Evolutionary conservation across 1,140 invertebrate species (phyloP).

Genomic region (Panagrolaimus sp.): DNA sequence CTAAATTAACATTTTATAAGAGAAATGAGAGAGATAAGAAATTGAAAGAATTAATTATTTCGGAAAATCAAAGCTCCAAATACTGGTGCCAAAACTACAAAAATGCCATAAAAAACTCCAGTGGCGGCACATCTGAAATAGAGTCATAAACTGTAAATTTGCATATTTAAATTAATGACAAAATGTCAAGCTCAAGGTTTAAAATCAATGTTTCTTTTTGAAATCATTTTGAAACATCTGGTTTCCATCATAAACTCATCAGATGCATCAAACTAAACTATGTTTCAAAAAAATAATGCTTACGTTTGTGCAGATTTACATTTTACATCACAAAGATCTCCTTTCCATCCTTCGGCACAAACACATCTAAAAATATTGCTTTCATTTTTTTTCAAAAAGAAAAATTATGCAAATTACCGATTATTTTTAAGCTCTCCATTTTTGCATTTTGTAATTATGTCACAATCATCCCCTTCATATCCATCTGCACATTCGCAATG

Average conservation of each 20-base stretch:
- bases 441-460: slow-evolving; percentile 11
- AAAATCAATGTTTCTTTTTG: too few species aligned
- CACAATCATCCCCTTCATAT: slow-evolving; percentile 3
- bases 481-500: slow-evolving; percentile 12
- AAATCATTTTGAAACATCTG: too few species aligned
- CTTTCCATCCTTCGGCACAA: slow-evolving; percentile 11
- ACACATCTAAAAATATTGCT: slow-evolving; percentile 5
- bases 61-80: background rate
- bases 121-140: slow-evolving; percentile 8
- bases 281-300: background rate
- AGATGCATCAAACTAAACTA: background rate
- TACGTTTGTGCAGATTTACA: slow-evolving; percentile 10
- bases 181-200: too few species aligned
- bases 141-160: background rate
- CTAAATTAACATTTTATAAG: too few species aligned
- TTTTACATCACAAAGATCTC: slow-evolving; percentile 12
- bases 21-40: too few species aligned
- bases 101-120: background rate
- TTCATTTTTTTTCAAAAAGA: background rate
- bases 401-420: background rate
- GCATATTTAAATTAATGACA: too few species aligned
- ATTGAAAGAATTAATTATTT: background rate
- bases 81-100: slow-evolving; percentile 5
- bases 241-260: too few species aligned
- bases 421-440: slow-evolving; percentile 7